Conservation (phyloP, 2,797 vertebrate species). For the Gobio occitaniae region DNA sequence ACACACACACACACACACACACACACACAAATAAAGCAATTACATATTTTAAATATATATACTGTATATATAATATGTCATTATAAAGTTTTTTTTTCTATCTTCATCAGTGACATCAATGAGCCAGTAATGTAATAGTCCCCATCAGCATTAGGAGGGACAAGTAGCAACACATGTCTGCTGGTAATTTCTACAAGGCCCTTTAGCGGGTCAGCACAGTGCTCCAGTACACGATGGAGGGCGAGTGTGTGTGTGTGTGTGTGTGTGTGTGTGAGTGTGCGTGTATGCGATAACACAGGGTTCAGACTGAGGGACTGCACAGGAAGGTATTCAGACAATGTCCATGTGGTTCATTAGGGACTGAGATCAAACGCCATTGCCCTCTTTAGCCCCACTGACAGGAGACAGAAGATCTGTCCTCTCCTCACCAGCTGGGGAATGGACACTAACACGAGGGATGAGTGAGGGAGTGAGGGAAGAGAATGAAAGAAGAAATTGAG, state of each 20-base stretch:
- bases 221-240: background rate
- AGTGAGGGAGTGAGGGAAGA: constrained; percentile 13
- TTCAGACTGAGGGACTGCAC: constrained; percentile 39
- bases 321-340: constrained; percentile 57
- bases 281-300: constrained; percentile 13
- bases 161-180: constrained; percentile 7
- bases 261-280: constrained; percentile 8
- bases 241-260: background rate
- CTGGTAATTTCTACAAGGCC: constrained; percentile 17
- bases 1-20: no score
- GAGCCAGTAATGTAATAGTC: constrained; percentile 35
- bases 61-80: background rate
- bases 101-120: constrained; percentile 31
- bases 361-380: constrained; percentile 54
- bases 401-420: constrained; percentile 58
- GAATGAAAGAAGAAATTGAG: constrained; percentile 18
- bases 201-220: constrained; percentile 32
- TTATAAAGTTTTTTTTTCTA: constrained; percentile 15
- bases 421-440: constrained; percentile 59
- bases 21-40: background rate
- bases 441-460: constrained; percentile 23
- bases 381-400: constrained; percentile 57
- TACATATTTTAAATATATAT: no score
- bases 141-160: constrained; percentile 7
- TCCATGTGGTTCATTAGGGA: constrained; percentile 55